phyloP scores from a whole-genome alignment of 2,888 invertebrate genomes.

The Epinotia nisella region DNA sequence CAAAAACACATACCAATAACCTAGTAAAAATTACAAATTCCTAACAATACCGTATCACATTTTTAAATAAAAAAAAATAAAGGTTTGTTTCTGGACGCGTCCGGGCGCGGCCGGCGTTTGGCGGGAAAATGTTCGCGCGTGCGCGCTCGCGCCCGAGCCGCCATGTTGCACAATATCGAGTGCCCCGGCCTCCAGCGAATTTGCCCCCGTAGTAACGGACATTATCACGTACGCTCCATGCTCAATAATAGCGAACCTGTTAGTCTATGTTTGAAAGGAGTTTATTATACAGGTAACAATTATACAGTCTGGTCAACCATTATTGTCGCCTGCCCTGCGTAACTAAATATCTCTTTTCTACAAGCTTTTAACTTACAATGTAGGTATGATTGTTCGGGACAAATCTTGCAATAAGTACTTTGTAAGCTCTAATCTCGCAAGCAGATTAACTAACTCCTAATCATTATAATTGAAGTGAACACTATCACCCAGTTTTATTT shows the following conservation, averaged over 20 bases:
- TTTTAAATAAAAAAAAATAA: constrained; percentile 40
- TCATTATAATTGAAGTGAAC: neutral
- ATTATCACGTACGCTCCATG: neutral
- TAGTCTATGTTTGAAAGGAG: neutral
- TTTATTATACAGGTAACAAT: neutral
- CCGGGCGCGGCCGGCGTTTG: constrained; percentile 68
- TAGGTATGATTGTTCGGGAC: too few relatives aligned
- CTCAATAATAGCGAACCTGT: neutral
- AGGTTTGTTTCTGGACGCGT: constrained; percentile 60
- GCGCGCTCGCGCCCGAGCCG: constrained; percentile 67
- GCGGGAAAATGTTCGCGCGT: constrained; percentile 79
- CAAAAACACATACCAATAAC: constrained; percentile 50
- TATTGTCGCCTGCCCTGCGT: too few relatives aligned
- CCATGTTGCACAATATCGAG: constrained; percentile 72
- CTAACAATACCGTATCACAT: constrained; percentile 33
- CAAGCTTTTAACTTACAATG: too few relatives aligned
- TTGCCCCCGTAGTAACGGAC: constrained; percentile 38
- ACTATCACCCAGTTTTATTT: neutral
- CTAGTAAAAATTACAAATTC: constrained; percentile 36
- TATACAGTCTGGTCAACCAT: too few relatives aligned
- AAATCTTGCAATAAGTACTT: too few relatives aligned
- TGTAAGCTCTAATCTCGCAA: neutral
- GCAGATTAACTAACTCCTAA: neutral
- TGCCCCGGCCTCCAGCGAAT: constrained; percentile 56
- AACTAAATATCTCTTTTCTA: too few relatives aligned